phyloP scores from a whole-genome alignment of 2,113 vertebrate genomes.

The Galeopterus variegatus region DNA sequence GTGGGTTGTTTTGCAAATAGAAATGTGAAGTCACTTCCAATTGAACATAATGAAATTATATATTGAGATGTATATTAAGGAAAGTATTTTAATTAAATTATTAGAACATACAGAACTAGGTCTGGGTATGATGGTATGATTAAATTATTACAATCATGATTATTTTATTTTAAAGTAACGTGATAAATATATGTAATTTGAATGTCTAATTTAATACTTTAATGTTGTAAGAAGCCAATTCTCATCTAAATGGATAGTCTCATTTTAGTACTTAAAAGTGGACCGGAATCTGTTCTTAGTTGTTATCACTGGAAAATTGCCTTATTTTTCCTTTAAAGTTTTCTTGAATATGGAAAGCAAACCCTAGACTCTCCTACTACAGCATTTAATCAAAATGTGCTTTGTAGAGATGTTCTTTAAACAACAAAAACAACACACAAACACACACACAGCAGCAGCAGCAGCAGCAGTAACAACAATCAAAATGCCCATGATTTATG shows the following conservation, averaged over 20 bases:
- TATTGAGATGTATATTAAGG: constrained; percentile 36
- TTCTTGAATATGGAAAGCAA: constrained; percentile 18
- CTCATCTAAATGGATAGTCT: not conserved
- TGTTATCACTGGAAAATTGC: not conserved
- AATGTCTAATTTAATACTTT: constrained; percentile 25
- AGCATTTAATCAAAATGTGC: not conserved
- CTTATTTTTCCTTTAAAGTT: constrained; percentile 34
- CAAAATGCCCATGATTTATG: not conserved
- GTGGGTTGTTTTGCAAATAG: not conserved
- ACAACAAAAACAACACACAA: not conserved
- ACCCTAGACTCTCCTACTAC: not conserved
- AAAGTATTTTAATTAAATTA: constrained; percentile 62
- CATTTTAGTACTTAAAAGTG: constrained; percentile 57
- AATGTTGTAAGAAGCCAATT: constrained; percentile 3
- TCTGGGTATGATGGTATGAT: not conserved
- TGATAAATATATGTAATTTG: constrained; percentile 68
- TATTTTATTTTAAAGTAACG: constrained; percentile 6
- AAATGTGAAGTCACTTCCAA: constrained; percentile 56
- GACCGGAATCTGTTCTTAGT: not conserved
- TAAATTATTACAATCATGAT: constrained; percentile 67
- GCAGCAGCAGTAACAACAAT: not conserved
- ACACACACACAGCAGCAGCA: not conserved
- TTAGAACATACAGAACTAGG: constrained; percentile 23
- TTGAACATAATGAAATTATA: constrained; percentile 57
- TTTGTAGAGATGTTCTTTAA: constrained; percentile 57